Base-by-base conservation (phyloP, 1,140 invertebrate species). In the Heliconius nattereri region DNA sequence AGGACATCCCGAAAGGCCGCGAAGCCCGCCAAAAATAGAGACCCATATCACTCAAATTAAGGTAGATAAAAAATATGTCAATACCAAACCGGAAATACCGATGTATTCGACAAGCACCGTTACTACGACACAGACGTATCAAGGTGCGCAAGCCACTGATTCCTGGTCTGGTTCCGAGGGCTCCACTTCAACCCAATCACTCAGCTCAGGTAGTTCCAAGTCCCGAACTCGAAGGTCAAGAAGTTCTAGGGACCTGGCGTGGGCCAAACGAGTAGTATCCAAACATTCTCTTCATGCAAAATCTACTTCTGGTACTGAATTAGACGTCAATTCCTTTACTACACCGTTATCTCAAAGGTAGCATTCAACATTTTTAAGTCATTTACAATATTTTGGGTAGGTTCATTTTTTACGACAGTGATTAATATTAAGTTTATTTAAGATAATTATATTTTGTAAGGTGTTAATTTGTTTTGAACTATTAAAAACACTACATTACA, bases 1-100 rank as follows among this genome's bases (percentile, higher is more conserved):
- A 0, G 77, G 76, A 26, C 79, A 75, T 45, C 52, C 75, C 6
- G 81, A 76, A 20, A 83, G 84, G 35, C 80, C 86, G 1, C 78
- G 79, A 29, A 93, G 92, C 81, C 92, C 92, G 9, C 92, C 92
- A 1, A 88, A 91, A 84, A 86, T 93, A 80, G 89, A 92, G 9
- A 87, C 90, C 1, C 83, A 86, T 1, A 84, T 94, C 5, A 85
- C 89, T 9, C 86, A 94, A 82, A 84, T 94, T 57, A 86, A 86
- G 23, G 78, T 92, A 23, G 78, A 84, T 26, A 88, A 78, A 78
- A 76, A 73, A 35, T 32, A 40, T 1, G 70, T 52, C 40, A 83
- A 78, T 2, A 72, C 29, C 35, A 81, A 71, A 35, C 19, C 35
- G 0, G 75, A 79, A 40, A 70, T 37, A 26, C 81, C 81, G 16